Evolutionary conservation across 2,113 vertebrate genomes (phyloP), one percentile per base, ranked within the genome.

Genomic region (Coturnix japonica): DNA sequence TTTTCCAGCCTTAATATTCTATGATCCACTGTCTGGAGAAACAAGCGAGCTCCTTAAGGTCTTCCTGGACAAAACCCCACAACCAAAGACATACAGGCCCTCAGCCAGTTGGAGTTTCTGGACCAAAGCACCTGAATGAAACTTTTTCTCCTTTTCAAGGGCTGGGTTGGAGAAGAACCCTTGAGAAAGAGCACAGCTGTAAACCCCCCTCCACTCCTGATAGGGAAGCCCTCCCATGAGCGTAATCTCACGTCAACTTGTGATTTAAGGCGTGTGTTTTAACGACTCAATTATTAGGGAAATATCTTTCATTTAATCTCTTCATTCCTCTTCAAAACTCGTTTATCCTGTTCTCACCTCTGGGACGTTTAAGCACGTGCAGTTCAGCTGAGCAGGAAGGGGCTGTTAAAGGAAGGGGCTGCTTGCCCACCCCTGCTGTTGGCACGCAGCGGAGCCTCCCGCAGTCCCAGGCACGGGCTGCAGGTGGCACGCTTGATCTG

Each of bases 401-500:
- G 46, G 46, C 2, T 4, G 0, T 41, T 64, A 13, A 13, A 26
- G 2, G 0, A 4, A 9, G n/a, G 59, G 14, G 1, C 0, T 2
- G 51, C 25, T 15, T 53, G 25, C 26, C 26, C 51, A 9, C 26
- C 51, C 49, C 25, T 53, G 49, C 22, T 2, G 9, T 23, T 26
- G 0, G 26, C 2, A 46, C 64, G 16, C 41, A 19, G 75, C 25
- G 14, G 37, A 31, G 3, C 30, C 6, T 49, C 53, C 46, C 9
- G 85, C 87, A 95, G 43, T 91, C 82, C 49, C 74, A 59, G 72
- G 0, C 5, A 21, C 37, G 81, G 47, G 67, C 96, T 93, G 87
- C 89, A 97, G 96, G 74, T 95, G 96, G 95, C 96, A 87, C 91
- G 37, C 15, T 81, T 81, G 87, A 94, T 46, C 93, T 13, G 91